A percentile compares a stretch with the other conserved stretches of the same genome.
phyloP scores from a whole-genome alignment of 1,140 invertebrate species.

The Akabosia matsudoensis region DNA sequence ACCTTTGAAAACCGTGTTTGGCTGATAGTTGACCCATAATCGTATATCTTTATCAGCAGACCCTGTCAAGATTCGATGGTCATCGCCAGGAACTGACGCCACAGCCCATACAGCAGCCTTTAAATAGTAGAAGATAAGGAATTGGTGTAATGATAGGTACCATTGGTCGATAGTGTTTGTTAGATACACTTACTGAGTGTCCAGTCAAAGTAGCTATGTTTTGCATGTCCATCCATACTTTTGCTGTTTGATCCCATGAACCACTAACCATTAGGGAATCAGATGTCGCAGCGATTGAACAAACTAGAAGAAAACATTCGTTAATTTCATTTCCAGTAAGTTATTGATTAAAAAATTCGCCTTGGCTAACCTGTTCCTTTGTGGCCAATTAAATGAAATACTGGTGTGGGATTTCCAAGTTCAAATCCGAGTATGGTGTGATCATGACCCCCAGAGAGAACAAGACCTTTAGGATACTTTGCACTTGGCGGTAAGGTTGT shows the following conservation, averaged over 20 bases:
- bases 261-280: slow-evolving; percentile 66
- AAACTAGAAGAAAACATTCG: slow-evolving; percentile 58
- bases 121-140: neutral
- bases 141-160: neutral
- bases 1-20: slow-evolving; percentile 53
- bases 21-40: slow-evolving; percentile 63
- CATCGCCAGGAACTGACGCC: slow-evolving; percentile 57
- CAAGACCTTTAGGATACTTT: slow-evolving; percentile 68
- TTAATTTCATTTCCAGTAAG: neutral
- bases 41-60: slow-evolving; percentile 88
- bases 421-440: slow-evolving; percentile 72
- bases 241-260: slow-evolving; percentile 86
- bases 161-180: too few species aligned
- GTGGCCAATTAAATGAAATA: slow-evolving; percentile 70
- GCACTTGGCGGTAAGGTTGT: slow-evolving; percentile 67
- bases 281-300: slow-evolving; percentile 60
- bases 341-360: slow-evolving; percentile 32
- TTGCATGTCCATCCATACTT: slow-evolving; percentile 67
- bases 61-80: slow-evolving; percentile 70
- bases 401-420: slow-evolving; percentile 57
- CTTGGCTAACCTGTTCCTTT: slow-evolving; percentile 63
- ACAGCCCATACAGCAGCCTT: slow-evolving; percentile 88
- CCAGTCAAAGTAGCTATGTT: slow-evolving; percentile 63
- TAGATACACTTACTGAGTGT: slow-evolving; percentile 62
- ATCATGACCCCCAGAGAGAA: slow-evolving; percentile 87